A percentile compares a stretch with the other conserved stretches of the same genome.
These are phyloP conservation scores for Conops quadrifasciatus DNA, from an alignment of 2,888 invertebrate genomes.

Conservation along the genomic window DNA sequence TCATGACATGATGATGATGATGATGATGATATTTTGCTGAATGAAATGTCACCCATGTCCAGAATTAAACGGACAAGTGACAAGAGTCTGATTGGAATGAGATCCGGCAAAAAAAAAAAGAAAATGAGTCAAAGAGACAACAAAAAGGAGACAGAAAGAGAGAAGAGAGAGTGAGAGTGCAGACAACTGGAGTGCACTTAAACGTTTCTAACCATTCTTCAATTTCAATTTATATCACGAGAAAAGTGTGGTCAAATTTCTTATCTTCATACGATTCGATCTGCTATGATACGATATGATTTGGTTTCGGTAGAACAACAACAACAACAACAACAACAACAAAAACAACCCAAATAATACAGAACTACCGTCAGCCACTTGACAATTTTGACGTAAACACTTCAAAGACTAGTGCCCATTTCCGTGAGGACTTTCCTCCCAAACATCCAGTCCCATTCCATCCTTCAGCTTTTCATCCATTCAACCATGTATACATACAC, in stretches of 20 bases:
- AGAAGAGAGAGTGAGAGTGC: background rate
- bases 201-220: background rate
- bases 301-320: background rate
- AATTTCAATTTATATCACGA: background rate
- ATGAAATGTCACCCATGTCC: background rate
- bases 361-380: slow-evolving; percentile 1
- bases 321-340: background rate
- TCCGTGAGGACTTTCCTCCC: slow-evolving; percentile 23
- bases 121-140: slow-evolving; percentile 8
- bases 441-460: background rate
- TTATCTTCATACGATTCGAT: no score
- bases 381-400: slow-evolving; percentile 9
- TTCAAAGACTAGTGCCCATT: slow-evolving; percentile 29
- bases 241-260: no score
- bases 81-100: background rate
- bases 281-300: no score
- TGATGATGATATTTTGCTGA: background rate
- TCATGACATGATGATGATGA: slow-evolving; percentile 7
- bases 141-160: background rate
- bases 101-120: background rate
- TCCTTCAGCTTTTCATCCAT: background rate
- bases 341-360: background rate
- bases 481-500: background rate
- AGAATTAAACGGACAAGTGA: background rate
- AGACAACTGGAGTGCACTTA: background rate